Evolutionary conservation across 2,888 invertebrate genomes (phyloP).

Genomic region (Cyclophora albipunctata): DNA sequence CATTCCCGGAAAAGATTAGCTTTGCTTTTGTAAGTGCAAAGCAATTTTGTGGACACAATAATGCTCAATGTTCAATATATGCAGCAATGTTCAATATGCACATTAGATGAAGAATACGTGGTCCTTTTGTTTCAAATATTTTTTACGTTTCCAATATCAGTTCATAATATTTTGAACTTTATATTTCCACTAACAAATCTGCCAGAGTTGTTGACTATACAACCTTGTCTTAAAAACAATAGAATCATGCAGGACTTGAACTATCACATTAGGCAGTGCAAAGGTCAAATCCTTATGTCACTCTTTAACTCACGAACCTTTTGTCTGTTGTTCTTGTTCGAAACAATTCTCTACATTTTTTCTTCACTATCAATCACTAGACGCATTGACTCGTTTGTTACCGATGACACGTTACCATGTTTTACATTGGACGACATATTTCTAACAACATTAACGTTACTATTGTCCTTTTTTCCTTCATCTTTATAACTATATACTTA

Average conservation of each 20-base stretch:
- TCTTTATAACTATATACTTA: too few species aligned
- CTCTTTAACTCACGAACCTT: constrained; percentile 6
- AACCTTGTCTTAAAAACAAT: not conserved
- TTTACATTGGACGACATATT: constrained; percentile 15
- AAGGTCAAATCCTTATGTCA: constrained; percentile 23
- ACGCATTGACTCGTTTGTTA: constrained; percentile 20
- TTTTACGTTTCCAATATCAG: too few species aligned
- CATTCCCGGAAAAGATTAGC: constrained; percentile 1
- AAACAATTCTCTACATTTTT: constrained; percentile 15
- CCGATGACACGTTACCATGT: constrained; percentile 16
- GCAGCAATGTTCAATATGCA: too few species aligned
- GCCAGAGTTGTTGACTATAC: too few species aligned
- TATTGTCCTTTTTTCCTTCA: not conserved
- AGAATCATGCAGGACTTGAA: constrained; percentile 12
- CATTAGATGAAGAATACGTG: too few species aligned
- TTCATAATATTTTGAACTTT: too few species aligned
- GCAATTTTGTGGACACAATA: too few species aligned
- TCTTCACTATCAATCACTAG: constrained; percentile 17
- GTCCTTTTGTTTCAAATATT: too few species aligned
- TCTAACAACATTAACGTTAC: constrained; percentile 7
- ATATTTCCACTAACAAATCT: too few species aligned
- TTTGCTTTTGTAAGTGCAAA: too few species aligned
- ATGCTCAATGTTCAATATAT: too few species aligned
- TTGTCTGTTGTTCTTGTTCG: constrained; percentile 16
- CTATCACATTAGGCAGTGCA: constrained; percentile 13